A percentile compares a stretch with the other conserved stretches of the same genome.
Evolutionary conservation across 2,113 vertebrate genomes (phyloP).

Genomic region (Murina feae): DNA sequence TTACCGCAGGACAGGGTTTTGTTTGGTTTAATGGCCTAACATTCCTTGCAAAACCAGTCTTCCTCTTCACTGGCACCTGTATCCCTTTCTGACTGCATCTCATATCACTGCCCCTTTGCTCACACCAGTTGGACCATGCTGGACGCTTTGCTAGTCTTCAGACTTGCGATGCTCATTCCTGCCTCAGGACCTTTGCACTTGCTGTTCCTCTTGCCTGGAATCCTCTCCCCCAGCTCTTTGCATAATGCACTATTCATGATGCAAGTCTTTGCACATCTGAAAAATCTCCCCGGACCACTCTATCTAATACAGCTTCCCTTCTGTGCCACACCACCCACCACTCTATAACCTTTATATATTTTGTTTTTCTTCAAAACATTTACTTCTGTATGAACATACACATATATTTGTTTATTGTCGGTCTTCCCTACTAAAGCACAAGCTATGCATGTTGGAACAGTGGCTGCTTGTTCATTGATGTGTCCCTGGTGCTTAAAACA

Average conservation of each 20-base stretch:
- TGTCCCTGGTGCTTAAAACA: too few relatives aligned
- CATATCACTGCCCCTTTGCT: not conserved
- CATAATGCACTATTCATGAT: not conserved
- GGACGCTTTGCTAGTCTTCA: not conserved
- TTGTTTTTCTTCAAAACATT: not conserved
- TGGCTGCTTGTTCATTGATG: not conserved
- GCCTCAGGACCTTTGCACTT: too few relatives aligned
- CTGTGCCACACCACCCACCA: not conserved
- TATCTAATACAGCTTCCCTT: not conserved
- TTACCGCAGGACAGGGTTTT: too few relatives aligned
- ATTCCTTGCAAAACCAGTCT: too few relatives aligned
- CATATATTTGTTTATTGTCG: not conserved
- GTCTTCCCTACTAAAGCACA: not conserved
- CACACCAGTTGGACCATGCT: not conserved
- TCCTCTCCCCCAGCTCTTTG: not conserved
- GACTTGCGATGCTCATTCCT: not conserved
- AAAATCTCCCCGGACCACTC: not conserved
- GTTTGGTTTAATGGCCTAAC: too few relatives aligned
- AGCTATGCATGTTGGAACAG: not conserved
- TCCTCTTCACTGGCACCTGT: too few relatives aligned
- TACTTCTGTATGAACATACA: not conserved
- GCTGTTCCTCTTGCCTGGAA: not conserved
- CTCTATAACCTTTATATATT: not conserved
- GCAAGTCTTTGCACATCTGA: not conserved
- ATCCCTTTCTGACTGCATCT: not conserved